phyloP scores from a whole-genome alignment of 2,888 invertebrate genomes.

The Oxystoma pomonae region DNA sequence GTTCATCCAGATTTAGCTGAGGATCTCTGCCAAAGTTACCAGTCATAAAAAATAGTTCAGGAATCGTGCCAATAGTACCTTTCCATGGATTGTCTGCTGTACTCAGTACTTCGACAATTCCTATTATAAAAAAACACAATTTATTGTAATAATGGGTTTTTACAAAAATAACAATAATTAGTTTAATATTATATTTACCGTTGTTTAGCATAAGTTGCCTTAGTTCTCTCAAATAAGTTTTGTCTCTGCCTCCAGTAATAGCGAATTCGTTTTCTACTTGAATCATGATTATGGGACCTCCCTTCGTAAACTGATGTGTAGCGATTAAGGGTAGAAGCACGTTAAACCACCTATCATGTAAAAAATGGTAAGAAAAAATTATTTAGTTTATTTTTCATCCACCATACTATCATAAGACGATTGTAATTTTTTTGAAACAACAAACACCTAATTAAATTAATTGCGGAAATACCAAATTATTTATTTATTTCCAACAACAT shows the following conservation, averaged over 20 bases:
- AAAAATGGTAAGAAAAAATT: too few species aligned
- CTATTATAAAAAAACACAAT: constrained; percentile 5
- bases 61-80: constrained; percentile 33
- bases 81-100: constrained; percentile 49
- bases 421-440: too few species aligned
- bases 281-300: constrained; percentile 82
- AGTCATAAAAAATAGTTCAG: constrained; percentile 48
- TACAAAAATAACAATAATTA: too few species aligned
- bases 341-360: constrained; percentile 52
- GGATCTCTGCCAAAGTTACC: constrained; percentile 50
- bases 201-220: constrained; percentile 42
- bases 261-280: constrained; percentile 68
- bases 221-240: constrained; percentile 46
- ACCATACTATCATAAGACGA: too few species aligned
- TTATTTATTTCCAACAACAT: too few species aligned
- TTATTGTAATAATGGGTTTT: too few species aligned
- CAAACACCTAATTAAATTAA: too few species aligned
- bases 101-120: constrained; percentile 49
- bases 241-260: constrained; percentile 31
- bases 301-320: constrained; percentile 60
- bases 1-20: constrained; percentile 42
- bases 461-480: too few species aligned
- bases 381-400: too few species aligned
- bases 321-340: constrained; percentile 50
- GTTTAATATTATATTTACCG: too few species aligned